Evolutionary conservation across 2,888 invertebrate genomes (phyloP), one percentile per base, ranked within the genome.

Genomic region (Tanypteryx hageni): DNA sequence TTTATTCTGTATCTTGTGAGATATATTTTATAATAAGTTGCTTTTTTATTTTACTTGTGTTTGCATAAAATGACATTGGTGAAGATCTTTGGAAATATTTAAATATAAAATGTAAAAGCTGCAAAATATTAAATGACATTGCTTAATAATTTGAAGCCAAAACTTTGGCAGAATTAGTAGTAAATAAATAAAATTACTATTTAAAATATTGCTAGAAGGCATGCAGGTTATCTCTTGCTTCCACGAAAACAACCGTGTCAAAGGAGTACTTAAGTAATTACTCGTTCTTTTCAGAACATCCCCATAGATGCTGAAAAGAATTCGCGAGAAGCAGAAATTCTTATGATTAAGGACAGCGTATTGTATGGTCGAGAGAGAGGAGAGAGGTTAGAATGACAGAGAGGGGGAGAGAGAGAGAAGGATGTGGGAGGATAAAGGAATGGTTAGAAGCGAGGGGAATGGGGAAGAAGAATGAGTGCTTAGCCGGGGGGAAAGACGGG

Each of bases 251-350:
- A 44, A 44, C 44, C 44, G 44, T n/a, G 4, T 83, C 56, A 83
- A 83, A 83, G 57, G 83, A 83, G 56, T 83, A 56, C 83, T 83
- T 83, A 83, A 83, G 56, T 83, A 83, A 83, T 83, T 83, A 83
- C 83, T 18, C n/a, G 13, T 83, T 57, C 57, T 57, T 83, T 83
- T 83, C 83, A 83, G 8, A 18, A 83, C n/a, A 56, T 83, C 13
- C 56, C n/a, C n/a, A n/a, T n/a, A 83, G 4, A 16, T 83, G 56
- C 57, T 56, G 14, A 83, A 83, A 83, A 83, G 56, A 83, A 56
- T 83, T 83, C 56, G 83, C 57, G 83, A 56, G 56, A 56, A 83
- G 56, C 56, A 56, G 83, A 18, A 83, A 83, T 83, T 56, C 83
- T 83, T n/a, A 13, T 57, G 83, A 56, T 56, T 83, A 76, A 27